Percentiles rank a stretch among this genome's conserved stretches.
These are phyloP conservation scores for Drosophila melanica DNA, from an alignment of 1,140 invertebrate species.

Conservation along the genomic window DNA sequence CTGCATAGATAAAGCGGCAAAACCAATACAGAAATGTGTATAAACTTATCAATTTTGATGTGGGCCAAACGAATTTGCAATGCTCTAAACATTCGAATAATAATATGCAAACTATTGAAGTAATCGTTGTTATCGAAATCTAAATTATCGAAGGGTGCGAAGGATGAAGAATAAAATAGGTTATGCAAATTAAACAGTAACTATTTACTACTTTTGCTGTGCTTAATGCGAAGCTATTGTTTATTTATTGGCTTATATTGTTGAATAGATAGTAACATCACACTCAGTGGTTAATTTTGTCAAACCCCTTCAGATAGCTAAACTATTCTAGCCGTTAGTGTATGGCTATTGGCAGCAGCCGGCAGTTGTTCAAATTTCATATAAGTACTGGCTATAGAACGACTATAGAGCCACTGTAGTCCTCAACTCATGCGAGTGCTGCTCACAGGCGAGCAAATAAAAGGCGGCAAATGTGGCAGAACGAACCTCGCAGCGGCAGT, in stretches of 20 bases:
- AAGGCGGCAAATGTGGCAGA: slow-evolving; percentile 70
- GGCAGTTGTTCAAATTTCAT: slow-evolving; percentile 12
- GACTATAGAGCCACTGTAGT: slow-evolving; percentile 44
- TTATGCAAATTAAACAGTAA: no score
- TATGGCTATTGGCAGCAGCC: slow-evolving; percentile 31
- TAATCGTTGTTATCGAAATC: no score
- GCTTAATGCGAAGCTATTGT: no score
- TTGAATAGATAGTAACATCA: background rate
- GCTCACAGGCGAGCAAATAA: slow-evolving; percentile 53
- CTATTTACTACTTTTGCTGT: no score
- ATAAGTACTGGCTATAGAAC: slow-evolving; percentile 46
- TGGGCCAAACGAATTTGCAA: background rate
- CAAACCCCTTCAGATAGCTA: background rate
- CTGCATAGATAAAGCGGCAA: slow-evolving; percentile 6
- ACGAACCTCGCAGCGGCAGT: slow-evolving; percentile 33
- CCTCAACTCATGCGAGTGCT: slow-evolving; percentile 28
- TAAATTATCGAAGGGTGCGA: no score
- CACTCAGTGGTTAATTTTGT: background rate
- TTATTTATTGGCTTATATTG: no score
- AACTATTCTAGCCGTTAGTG: background rate
- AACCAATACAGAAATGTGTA: slow-evolving; percentile 27
- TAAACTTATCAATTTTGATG: slow-evolving; percentile 11
- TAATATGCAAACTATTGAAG: no score
- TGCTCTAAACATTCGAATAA: background rate
- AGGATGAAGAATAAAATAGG: no score